Evolutionary conservation across 2,797 vertebrate species (phyloP).

Genomic region (Enteromius unitaeniatus): DNA sequence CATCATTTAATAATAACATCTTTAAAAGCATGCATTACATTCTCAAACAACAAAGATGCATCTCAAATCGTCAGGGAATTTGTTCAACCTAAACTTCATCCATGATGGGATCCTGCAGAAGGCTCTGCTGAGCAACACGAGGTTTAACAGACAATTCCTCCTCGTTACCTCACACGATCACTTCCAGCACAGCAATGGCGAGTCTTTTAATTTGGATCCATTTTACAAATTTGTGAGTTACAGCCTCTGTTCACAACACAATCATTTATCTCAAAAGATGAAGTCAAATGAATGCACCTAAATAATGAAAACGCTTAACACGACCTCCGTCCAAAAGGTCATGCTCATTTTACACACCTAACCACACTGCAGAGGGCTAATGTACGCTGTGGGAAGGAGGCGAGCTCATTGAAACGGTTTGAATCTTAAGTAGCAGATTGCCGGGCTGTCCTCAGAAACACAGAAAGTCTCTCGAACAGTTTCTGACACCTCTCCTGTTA

Average conservation of each 20-base stretch:
- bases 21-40: not conserved
- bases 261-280: not conserved
- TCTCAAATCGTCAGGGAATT: not conserved
- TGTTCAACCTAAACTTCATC: not conserved
- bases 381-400: slow-evolving; percentile 3
- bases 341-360: not conserved
- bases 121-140: not conserved
- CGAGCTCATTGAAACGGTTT: not conserved
- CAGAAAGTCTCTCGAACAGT: slow-evolving; percentile 65
- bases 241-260: too few species aligned
- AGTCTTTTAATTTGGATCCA: not conserved
- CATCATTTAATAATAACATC: not conserved
- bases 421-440: slow-evolving; percentile 60
- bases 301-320: too few species aligned
- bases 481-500: slow-evolving; percentile 82
- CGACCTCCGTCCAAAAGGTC: not conserved
- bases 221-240: too few species aligned
- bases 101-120: not conserved
- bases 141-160: not conserved
- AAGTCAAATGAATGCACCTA: too few species aligned
- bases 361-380: too few species aligned
- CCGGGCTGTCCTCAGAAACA: slow-evolving; percentile 54
- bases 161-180: not conserved
- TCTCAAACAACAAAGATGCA: not conserved
- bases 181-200: not conserved